Base-by-base conservation (phyloP, 2,113 vertebrate species). In the Lates calcarifer region DNA sequence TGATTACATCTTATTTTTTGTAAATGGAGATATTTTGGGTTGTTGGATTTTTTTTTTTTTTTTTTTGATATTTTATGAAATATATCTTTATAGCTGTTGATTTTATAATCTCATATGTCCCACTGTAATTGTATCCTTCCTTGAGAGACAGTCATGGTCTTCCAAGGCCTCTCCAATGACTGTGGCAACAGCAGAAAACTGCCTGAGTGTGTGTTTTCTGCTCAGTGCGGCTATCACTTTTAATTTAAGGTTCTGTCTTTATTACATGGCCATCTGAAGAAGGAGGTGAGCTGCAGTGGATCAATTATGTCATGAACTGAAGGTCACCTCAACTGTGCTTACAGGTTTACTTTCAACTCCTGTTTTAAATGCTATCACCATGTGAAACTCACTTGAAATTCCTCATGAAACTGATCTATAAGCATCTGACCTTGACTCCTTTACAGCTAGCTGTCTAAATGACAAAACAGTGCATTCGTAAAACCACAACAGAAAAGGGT, bases 211-310 rank as follows among this genome's bases (percentile, higher is more conserved):
- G 57, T 70, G 37, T 83, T 73, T 69, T 79, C 20, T 65, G 11
- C 76, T 45, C 63, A 28, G n/a, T 18, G 15, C 18, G 35, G 49
- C 71, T 49, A 37, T 77, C 41, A 12, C 49, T 56, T 83, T 81
- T 91, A 74, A 87, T 84, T 84, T 78, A 70, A 33, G 64, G 29
- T 71, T 89, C 66, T 68, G 68, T 91, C 87, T 87, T 89, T 77
- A 87, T 82, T 78, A 66, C 49, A 20, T 45, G 60, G 77, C 58
- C 56, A 24, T 55, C 43, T 56, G 51, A 86, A 74, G 58, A 77
- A 63, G 57, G 77, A 83, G 58, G 62, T 66, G 66, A 85, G 58
- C 53, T 28, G 17, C 57, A 37, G 51, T 11, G 55, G 81, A 91
- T 93, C 82, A 83, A 91, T 91, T 56, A 56, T 37, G 80, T 77